These are phyloP conservation scores for Actinia tenebrosa DNA, from an alignment of 64 coral and sea anemone genomes.

Conservation along the genomic window DNA sequence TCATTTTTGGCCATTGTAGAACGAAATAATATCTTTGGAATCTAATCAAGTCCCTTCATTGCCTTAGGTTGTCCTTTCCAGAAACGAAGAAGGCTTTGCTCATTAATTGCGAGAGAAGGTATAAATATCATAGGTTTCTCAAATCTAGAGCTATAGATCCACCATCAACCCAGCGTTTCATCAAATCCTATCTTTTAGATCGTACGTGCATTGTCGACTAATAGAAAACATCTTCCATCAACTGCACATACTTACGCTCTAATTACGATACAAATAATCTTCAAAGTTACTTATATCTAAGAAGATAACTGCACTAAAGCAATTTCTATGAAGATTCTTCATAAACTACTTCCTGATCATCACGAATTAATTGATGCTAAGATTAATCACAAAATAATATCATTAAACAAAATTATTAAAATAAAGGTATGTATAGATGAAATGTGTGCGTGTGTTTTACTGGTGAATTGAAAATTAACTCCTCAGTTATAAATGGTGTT, in stretches of 20 bases:
- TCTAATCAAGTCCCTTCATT: not conserved
- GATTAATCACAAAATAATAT: not conserved
- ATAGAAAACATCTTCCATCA: no score
- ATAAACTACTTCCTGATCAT: not conserved
- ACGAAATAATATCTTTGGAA: not conserved
- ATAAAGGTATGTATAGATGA: not conserved
- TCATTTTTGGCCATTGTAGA: not conserved
- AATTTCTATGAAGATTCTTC: not conserved
- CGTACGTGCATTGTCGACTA: not conserved
- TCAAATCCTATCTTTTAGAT: not conserved
- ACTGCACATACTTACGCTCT: no score
- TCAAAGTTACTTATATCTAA: no score
- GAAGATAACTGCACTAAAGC: not conserved
- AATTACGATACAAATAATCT: no score
- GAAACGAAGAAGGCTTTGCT: not conserved
- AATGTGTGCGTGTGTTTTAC: not conserved
- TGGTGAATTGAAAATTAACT: not conserved
- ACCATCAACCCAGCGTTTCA: no score
- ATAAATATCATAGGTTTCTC: not conserved
- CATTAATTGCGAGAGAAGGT: not conserved
- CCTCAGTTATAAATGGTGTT: not conserved
- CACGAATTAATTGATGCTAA: not conserved
- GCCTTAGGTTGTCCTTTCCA: slow-evolving; percentile 3
- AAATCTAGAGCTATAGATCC: no score
- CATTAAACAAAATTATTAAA: not conserved